Percentiles rank a stretch among this genome's conserved stretches.
Conservation (phyloP, 2,888 invertebrate genomes). For the Coelinius sp. region DNA sequence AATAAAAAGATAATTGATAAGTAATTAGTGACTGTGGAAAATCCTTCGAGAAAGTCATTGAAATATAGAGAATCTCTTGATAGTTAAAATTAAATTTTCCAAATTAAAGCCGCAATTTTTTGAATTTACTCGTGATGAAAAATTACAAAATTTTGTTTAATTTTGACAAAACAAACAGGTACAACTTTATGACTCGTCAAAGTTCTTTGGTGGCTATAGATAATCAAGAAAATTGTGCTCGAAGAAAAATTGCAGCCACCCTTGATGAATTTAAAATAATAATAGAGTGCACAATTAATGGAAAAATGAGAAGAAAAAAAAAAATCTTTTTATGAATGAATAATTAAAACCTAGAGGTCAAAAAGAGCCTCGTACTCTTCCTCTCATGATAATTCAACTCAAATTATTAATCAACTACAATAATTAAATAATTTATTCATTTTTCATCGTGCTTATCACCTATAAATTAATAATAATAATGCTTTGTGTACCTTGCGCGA, state of each 20-base stretch:
- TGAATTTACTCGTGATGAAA: neutral
- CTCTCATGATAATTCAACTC: conserved; percentile 56
- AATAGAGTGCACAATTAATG: conserved; percentile 4
- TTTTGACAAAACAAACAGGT: neutral
- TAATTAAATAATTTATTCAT: conserved; percentile 61
- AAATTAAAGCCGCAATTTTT: neutral
- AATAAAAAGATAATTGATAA: conserved; percentile 51
- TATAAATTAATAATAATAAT: conserved; percentile 55
- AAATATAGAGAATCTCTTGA: neutral
- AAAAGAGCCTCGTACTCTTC: conserved; percentile 53
- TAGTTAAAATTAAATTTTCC: neutral
- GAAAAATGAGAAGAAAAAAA: neutral
- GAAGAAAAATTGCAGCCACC: conserved; percentile 54
- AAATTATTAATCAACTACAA: conserved; percentile 43
- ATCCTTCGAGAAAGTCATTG: conserved; percentile 50
- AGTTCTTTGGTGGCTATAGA: neutral
- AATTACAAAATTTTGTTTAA: neutral
- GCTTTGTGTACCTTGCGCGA: conserved; percentile 54
- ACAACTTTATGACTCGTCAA: neutral
- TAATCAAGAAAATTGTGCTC: conserved; percentile 34
- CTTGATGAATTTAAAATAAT: conserved; percentile 39
- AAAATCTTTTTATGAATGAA: neutral
- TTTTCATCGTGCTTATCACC: conserved; percentile 51
- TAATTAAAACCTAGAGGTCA: conserved; percentile 41
- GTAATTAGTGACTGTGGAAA: conserved; percentile 57